phyloP scores from a whole-genome alignment of 2,113 vertebrate species.

The Otis tarda region DNA sequence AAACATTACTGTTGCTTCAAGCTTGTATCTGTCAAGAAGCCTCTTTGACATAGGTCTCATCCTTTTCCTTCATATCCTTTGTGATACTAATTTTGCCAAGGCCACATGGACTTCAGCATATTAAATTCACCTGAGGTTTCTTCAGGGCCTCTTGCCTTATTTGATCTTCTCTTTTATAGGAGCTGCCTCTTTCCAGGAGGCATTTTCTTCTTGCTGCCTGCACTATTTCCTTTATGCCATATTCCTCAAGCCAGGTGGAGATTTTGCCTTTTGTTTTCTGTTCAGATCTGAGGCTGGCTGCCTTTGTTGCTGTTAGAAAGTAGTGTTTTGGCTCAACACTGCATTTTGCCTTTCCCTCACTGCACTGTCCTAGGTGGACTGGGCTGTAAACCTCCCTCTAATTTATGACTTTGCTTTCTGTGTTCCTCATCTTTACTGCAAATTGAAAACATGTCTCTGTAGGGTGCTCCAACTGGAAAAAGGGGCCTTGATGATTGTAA shows the following conservation, averaged over 20 bases:
- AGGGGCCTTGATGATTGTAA: constrained; percentile 56
- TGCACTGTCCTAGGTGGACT: background rate
- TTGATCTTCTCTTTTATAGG: background rate
- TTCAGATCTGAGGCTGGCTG: background rate
- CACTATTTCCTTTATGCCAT: background rate
- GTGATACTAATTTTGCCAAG: background rate
- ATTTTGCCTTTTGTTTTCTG: background rate
- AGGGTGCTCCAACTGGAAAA: constrained; percentile 62
- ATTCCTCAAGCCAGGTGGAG: background rate
- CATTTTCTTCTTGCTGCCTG: background rate
- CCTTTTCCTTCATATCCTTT: background rate
- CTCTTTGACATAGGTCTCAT: background rate
- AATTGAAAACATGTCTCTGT: constrained; percentile 69
- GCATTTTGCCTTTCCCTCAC: background rate
- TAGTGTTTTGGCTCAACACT: background rate
- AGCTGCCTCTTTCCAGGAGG: background rate
- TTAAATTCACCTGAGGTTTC: background rate
- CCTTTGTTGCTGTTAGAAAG: background rate
- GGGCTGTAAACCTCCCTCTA: constrained; percentile 17
- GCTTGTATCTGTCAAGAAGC: background rate
- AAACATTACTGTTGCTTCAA: background rate
- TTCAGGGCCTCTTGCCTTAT: background rate
- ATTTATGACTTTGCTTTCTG: constrained; percentile 57
- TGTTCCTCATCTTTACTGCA: constrained; percentile 69
- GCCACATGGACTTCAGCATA: background rate